Evolutionary conservation across 2,113 vertebrate species (phyloP), one percentile per base, ranked within the genome.

Genomic region (Xiphophorus hellerii): DNA sequence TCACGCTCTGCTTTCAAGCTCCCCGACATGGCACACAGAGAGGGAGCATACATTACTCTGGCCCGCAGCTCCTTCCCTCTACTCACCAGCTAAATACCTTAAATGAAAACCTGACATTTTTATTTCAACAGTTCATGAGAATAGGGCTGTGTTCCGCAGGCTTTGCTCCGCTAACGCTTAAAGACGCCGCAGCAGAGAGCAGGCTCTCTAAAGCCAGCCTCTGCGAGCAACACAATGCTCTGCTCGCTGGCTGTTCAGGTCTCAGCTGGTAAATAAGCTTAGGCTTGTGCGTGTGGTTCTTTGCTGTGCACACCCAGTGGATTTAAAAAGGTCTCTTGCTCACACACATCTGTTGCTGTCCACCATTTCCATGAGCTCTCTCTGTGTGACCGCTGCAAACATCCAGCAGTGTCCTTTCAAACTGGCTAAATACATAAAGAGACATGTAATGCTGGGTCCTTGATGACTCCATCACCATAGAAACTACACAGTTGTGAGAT

Each of bases 241-340:
- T 7, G 6, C 76, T 85, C 69, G 76, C 70, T 25, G 76, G 72
- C 84, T 60, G 33, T 29, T 28, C 71, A 60, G 80, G 69, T 74
- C 76, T 85, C 74, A 42, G 81, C 1, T 61, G 33, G 33, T 74
- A 80, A 87, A 89, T 78, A 80, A 70, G 81, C 85, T 80, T 74
- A 76, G 8, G 61, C 76, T 74, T 73, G 75, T 66, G 63, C 78
- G 66, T 51, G 78, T 73, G 84, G 66, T 61, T 75, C 80, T 85
- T 81, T 81, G 83, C 68, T 3, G 3, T 9, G 29, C 65, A 61
- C 9, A 71, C 78, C 78, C 39, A 63, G 30, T 27, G 54, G 76
- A 37, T 80, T 83, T 74, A 70, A 67, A 74, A 51, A 78, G 61
- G 12, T 2, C 48, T 39, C 63, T 4, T 39, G 9, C 29, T 31